These are phyloP conservation scores for Drosophila picticornis DNA, from an alignment of 2,888 invertebrate genomes.

Conservation along the genomic window DNA sequence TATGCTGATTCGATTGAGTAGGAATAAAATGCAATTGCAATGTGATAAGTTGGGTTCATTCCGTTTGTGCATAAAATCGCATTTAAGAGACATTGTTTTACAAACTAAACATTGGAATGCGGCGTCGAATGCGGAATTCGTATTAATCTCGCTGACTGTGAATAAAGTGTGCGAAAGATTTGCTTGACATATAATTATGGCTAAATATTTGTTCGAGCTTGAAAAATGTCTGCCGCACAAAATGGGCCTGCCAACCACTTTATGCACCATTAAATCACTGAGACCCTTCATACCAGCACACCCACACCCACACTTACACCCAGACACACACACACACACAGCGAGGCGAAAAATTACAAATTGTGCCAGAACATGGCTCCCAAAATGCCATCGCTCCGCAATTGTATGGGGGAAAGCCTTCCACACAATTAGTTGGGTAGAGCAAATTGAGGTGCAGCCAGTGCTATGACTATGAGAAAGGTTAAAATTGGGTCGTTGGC, in stretches of 20 bases:
- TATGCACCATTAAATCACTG: conserved; percentile 67
- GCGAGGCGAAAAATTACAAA: conserved; percentile 51
- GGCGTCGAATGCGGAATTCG: conserved; percentile 4
- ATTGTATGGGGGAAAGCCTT: conserved; percentile 51
- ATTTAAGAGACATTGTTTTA: not conserved
- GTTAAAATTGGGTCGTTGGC: conserved; percentile 67
- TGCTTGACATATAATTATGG: conserved; percentile 49
- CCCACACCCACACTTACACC: conserved; percentile 16
- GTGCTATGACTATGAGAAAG: conserved; percentile 41
- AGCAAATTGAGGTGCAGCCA: conserved; percentile 72
- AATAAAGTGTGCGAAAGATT: conserved; percentile 16
- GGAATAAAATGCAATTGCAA: conserved; percentile 16
- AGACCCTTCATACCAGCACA: conserved; percentile 37
- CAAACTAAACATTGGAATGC: conserved; percentile 10
- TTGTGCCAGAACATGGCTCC: conserved; percentile 55
- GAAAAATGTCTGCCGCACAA: conserved; percentile 27
- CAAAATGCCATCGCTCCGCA: conserved; percentile 43
- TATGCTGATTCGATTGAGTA: not conserved
- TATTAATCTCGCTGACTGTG: conserved; percentile 24
- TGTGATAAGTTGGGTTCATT: conserved; percentile 6
- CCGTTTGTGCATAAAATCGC: conserved; percentile 5
- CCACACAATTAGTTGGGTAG: conserved; percentile 77
- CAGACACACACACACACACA: conserved; percentile 18
- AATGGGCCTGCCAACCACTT: conserved; percentile 57
- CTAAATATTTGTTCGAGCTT: conserved; percentile 54